phyloP scores from a whole-genome alignment of 2,113 vertebrate genomes.

The Phycodurus eques region DNA sequence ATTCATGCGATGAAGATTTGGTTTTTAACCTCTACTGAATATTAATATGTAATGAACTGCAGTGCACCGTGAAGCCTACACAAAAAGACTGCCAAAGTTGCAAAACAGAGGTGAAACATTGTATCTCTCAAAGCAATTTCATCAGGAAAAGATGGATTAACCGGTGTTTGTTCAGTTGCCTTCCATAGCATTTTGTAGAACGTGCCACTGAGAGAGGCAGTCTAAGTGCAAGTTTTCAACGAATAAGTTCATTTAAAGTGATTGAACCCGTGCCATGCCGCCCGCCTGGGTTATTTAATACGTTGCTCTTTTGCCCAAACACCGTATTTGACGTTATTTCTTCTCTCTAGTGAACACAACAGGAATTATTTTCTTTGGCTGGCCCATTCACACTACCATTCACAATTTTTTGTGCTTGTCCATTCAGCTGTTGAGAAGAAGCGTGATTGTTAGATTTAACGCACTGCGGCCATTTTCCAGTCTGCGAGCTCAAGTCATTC shows the following conservation, averaged over 20 bases:
- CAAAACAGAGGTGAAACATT: neutral
- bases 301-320: slow-evolving; percentile 38
- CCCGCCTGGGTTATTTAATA: slow-evolving; percentile 35
- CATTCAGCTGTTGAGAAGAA: slow-evolving; percentile 38
- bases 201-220: neutral
- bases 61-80: neutral
- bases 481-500: slow-evolving; percentile 43
- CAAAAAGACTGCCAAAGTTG: neutral
- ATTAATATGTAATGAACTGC: neutral
- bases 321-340: slow-evolving; percentile 39
- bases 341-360: slow-evolving; percentile 45
- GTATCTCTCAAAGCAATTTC: neutral
- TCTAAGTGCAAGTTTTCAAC: slow-evolving; percentile 13
- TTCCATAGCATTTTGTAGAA: neutral
- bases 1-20: neutral
- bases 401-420: slow-evolving; percentile 39
- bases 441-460: slow-evolving; percentile 48
- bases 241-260: slow-evolving; percentile 26
- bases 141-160: neutral
- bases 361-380: slow-evolving; percentile 52
- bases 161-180: neutral
- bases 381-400: slow-evolving; percentile 52
- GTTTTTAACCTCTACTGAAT: neutral
- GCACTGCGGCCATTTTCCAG: slow-evolving; percentile 39
- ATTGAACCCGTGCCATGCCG: slow-evolving; percentile 24